phyloP scores from a whole-genome alignment of 2,113 vertebrate species.

The Typhlomys cinereus region DNA sequence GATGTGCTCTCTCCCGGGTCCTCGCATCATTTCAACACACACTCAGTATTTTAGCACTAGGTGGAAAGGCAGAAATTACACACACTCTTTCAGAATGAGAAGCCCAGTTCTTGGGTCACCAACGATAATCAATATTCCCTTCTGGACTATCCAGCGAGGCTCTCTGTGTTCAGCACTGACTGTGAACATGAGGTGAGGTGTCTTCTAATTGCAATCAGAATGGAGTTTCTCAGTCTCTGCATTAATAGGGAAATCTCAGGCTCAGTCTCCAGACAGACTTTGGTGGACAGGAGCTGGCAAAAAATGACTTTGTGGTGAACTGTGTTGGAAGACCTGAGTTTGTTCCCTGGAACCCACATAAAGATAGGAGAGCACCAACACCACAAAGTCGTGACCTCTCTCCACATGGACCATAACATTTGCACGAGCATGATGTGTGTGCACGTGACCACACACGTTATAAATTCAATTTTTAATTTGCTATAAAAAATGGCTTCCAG shows the following conservation, averaged over 20 bases:
- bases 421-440: too few species aligned
- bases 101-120: background rate
- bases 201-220: background rate
- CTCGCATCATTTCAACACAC: constrained; percentile 11
- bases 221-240: background rate
- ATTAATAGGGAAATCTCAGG: background rate
- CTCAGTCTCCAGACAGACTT: background rate
- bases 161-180: background rate
- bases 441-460: too few species aligned
- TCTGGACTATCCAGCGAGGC: background rate
- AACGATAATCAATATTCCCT: background rate
- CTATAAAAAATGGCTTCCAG: background rate
- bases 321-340: too few species aligned
- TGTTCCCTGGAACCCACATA: too few species aligned
- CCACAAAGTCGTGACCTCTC: too few species aligned
- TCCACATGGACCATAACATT: too few species aligned
- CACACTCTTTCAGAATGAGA: constrained; percentile 20
- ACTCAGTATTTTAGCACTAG: background rate
- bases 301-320: too few species aligned
- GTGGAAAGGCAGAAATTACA: constrained; percentile 4
- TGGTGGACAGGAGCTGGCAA: too few species aligned
- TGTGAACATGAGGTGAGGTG: background rate
- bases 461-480: too few species aligned
- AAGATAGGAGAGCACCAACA: too few species aligned
- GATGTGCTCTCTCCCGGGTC: background rate